Percentiles rank a stretch among this genome's conserved stretches.
These are phyloP conservation scores for Drosophila neonasuta DNA, from an alignment of 2,888 invertebrate species.

Conservation along the genomic window DNA sequence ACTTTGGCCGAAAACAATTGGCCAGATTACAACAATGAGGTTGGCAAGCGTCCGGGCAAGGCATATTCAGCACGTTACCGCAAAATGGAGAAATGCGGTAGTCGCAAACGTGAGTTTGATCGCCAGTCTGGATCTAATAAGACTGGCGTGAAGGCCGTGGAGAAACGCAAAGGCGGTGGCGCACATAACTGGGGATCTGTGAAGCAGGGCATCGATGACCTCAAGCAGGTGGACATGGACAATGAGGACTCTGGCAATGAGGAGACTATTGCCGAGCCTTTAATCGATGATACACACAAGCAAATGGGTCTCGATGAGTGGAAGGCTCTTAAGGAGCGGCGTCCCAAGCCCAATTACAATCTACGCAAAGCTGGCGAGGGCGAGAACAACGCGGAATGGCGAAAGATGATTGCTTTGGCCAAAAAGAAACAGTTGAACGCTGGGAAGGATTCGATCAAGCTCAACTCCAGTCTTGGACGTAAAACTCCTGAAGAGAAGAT, in stretches of 20 bases:
- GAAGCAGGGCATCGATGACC: neutral
- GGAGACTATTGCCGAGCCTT: neutral
- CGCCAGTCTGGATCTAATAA: neutral
- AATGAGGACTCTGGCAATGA: neutral
- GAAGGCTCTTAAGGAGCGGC: neutral
- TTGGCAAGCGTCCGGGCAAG: neutral
- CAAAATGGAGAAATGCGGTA: neutral
- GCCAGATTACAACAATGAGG: neutral
- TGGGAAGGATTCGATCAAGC: neutral
- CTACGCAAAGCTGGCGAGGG: neutral
- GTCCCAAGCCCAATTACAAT: slow-evolving; percentile 4
- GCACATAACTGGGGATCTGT: neutral
- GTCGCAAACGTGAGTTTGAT: neutral
- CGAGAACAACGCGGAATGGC: neutral
- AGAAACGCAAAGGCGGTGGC: neutral
- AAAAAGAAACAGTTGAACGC: neutral
- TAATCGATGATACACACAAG: neutral
- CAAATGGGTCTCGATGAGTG: neutral
- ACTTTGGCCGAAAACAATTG: neutral
- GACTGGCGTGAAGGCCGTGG: neutral
- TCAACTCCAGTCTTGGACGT: neutral
- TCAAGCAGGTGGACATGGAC: neutral
- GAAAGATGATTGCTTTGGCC: neutral
- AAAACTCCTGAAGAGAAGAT: too few species aligned
- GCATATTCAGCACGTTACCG: neutral